phyloP scores from a whole-genome alignment of 64 coral and sea anemone genomes.

The Pachyseris speciosa region DNA sequence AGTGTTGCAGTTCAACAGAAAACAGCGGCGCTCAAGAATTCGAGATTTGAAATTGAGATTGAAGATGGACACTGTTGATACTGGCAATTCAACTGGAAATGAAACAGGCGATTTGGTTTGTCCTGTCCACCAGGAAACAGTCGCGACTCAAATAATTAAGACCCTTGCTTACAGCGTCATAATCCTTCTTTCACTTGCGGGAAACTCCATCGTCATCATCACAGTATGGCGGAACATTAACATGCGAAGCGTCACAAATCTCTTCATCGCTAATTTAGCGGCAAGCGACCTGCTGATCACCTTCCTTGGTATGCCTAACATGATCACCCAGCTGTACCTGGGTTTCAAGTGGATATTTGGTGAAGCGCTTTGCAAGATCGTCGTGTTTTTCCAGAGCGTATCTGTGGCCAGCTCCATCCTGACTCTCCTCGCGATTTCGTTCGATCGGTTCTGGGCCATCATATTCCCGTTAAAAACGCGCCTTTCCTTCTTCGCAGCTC shows the following conservation, averaged over 20 bases:
- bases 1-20: no score
- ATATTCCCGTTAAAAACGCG: conserved; percentile 67
- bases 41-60: not conserved
- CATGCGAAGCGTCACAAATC: conserved; percentile 81
- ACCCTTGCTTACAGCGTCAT: conserved; percentile 69
- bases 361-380: conserved; percentile 68
- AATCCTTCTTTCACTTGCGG: conserved; percentile 75
- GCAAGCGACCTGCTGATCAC: conserved; percentile 83
- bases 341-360: conserved; percentile 90
- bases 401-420: conserved; percentile 83
- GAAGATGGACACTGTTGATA: not conserved
- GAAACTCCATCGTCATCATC: conserved; percentile 81
- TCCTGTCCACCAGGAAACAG: conserved; percentile 34
- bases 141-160: conserved; percentile 47
- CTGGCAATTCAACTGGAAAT: not conserved
- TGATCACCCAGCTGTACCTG: conserved; percentile 82
- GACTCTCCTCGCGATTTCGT: conserved; percentile 77
- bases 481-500: conserved; percentile 57
- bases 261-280: conserved; percentile 88
- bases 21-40: not conserved
- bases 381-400: conserved; percentile 83
- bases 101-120: not conserved
- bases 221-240: conserved; percentile 79
- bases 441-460: conserved; percentile 83
- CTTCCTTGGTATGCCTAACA: conserved; percentile 76